phyloP scores from a whole-genome alignment of 2,113 vertebrate genomes.

The Tiliqua scincoides region DNA sequence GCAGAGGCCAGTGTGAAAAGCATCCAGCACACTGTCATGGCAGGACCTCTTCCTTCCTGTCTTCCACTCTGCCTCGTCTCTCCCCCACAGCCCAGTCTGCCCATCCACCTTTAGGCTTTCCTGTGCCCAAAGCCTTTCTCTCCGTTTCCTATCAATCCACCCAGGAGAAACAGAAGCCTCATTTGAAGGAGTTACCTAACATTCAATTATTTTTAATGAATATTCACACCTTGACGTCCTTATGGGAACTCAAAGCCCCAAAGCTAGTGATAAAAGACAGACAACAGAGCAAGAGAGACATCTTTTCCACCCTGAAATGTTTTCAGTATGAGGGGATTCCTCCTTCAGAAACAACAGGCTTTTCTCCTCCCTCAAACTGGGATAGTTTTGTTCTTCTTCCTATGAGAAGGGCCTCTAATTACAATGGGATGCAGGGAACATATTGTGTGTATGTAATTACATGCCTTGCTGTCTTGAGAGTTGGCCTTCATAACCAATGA shows the following conservation, averaged over 20 bases:
- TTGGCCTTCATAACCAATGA: constrained; percentile 34
- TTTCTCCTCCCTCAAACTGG: constrained; percentile 12
- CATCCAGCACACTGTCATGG: too few species aligned
- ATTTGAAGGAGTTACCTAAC: not conserved
- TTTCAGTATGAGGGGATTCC: constrained; percentile 38
- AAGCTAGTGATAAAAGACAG: constrained; percentile 53
- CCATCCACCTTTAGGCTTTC: too few species aligned
- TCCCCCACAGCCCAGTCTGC: too few species aligned
- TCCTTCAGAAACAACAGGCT: constrained; percentile 61
- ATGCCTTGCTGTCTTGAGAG: constrained; percentile 51
- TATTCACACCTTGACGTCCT: not conserved
- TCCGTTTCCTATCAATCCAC: not conserved
- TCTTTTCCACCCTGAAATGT: constrained; percentile 47
- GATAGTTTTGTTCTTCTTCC: not conserved
- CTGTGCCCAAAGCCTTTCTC: not conserved
- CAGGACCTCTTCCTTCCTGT: too few species aligned
- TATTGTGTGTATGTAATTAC: constrained; percentile 66
- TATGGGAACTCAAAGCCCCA: constrained; percentile 14
- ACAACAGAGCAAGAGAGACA: constrained; percentile 60
- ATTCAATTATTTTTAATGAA: constrained; percentile 30
- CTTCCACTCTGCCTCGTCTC: too few species aligned
- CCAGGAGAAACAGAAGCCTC: not conserved
- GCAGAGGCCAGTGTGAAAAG: too few species aligned
- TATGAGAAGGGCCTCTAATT: constrained; percentile 48
- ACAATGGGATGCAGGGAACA: constrained; percentile 64